Base-by-base conservation (phyloP, 2,113 vertebrate genomes). In the Sitta europaea region DNA sequence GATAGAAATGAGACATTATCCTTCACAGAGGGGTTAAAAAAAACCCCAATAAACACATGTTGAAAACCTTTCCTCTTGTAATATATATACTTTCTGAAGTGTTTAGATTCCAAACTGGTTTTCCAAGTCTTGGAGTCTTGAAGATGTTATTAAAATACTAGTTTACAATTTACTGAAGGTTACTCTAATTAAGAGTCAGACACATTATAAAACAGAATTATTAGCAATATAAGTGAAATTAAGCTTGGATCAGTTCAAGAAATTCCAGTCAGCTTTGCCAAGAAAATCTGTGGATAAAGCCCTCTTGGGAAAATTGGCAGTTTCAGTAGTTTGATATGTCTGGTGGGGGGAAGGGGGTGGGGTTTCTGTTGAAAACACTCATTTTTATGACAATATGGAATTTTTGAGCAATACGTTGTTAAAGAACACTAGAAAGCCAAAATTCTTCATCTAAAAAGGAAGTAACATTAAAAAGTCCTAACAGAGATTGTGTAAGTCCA, bases 311-410 rank as follows among this genome's bases (percentile, higher is more conserved):
- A 74, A 94, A 67, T 5, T 45, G 19, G 1, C 8, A 71, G 35
- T 65, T 83, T 38, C 11, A 45, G 35, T 27, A 12, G 8, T 61
- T 77, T 88, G 18, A 47, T 31, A 33, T 58, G 24, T 10, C 8
- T 59, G 5, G 53, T 11, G 18, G 27, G 5, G 14, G 19, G 5
- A 3, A 43, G 7, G 11, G 5, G 1, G 42, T 15, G 2, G n/a
- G 19, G 31, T 8, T 27, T 14, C 13, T 31, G 6, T 18, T 42
- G 21, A 66, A 61, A 14, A 63, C n/a, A 55, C 65, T 62, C 3
- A 47, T 51, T 73, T 88, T 62, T 11, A 63, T 59, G 6, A 68
- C 8, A 80, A 63, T 31, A n/a, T 22, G 24, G 36, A 80, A 29
- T 5, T 86, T 79, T 76, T 75, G 20, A 86, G 35, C 29, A 68